Evolutionary conservation across 2,797 vertebrate genomes (phyloP).

Genomic region (Notolabrus celidotus): DNA sequence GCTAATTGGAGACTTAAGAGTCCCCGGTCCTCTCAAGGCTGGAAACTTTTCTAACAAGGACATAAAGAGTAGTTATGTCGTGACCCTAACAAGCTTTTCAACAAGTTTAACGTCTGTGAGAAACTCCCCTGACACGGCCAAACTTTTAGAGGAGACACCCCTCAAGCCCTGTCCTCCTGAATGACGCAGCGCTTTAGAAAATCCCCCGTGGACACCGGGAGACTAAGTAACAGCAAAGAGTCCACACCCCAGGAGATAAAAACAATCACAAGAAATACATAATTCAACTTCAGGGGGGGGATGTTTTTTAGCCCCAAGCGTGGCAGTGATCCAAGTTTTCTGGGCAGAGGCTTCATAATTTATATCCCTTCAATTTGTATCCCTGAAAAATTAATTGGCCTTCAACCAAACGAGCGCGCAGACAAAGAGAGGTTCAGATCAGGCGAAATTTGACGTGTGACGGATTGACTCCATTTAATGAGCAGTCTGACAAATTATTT

Average conservation of each 20-base stretch:
- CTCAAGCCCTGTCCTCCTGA: not conserved
- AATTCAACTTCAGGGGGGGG: constrained; percentile 41
- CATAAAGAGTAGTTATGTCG: constrained; percentile 3
- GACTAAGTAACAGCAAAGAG: not conserved
- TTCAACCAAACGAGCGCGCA: constrained; percentile 22
- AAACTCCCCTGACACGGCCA: constrained; percentile 6
- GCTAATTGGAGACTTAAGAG: constrained; percentile 9
- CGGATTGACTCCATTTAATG: constrained; percentile 34
- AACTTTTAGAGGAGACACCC: constrained; percentile 21
- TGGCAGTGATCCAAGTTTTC: constrained; percentile 40
- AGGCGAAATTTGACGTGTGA: not conserved
- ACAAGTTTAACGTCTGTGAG: constrained; percentile 26
- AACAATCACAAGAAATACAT: constrained; percentile 40
- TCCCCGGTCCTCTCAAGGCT: constrained; percentile 7
- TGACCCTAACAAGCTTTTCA: constrained; percentile 32
- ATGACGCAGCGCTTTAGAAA: constrained; percentile 48
- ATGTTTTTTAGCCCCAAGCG: not conserved
- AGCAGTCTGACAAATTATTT: constrained; percentile 12
- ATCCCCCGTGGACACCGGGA: constrained; percentile 11
- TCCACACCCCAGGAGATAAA: constrained; percentile 20
- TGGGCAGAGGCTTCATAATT: constrained; percentile 41
- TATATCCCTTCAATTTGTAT: constrained; percentile 49
- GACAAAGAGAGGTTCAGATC: constrained; percentile 1
- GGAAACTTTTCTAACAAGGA: constrained; percentile 27
- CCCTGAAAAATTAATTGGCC: constrained; percentile 53